Evolutionary conservation across 2,113 vertebrate species (phyloP).

Genomic region (Psittacara wagleri): DNA sequence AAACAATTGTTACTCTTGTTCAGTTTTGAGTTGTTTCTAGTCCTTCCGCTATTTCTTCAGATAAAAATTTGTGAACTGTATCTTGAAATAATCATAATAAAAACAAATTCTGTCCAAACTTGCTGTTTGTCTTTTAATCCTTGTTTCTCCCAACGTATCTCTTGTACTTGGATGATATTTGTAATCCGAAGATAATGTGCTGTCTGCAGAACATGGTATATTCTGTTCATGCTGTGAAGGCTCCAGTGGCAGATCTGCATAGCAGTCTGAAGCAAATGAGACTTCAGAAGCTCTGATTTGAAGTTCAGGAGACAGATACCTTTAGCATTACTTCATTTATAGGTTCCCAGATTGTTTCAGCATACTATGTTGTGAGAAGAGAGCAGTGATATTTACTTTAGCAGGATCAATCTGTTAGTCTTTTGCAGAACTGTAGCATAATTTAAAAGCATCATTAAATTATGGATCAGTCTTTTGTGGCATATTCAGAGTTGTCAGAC

Average conservation of each 20-base stretch:
- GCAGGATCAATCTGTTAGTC: not conserved
- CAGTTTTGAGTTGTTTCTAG: not conserved
- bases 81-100: slow-evolving; percentile 34
- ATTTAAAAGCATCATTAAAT: not conserved
- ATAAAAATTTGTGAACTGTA: not conserved
- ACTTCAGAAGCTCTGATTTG: not conserved
- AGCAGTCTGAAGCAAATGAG: not conserved
- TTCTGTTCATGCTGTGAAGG: not conserved
- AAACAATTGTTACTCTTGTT: not conserved
- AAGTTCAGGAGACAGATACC: not conserved
- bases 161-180: not conserved
- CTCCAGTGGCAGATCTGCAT: not conserved
- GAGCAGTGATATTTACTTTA: not conserved
- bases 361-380: not conserved
- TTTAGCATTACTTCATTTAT: not conserved
- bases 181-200: rapidly evolving
- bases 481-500: not conserved
- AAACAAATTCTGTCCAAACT: not conserved
- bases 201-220: not conserved
- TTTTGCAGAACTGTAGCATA: not conserved
- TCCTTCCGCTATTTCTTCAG: not conserved
- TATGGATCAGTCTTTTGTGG: not conserved
- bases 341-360: not conserved
- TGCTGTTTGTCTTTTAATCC: slow-evolving; percentile 50
- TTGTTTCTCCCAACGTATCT: not conserved